Percentiles rank a stretch among this genome's conserved stretches.
Evolutionary conservation across 2,113 vertebrate genomes (phyloP).

Genomic region (Trachemys scripta): DNA sequence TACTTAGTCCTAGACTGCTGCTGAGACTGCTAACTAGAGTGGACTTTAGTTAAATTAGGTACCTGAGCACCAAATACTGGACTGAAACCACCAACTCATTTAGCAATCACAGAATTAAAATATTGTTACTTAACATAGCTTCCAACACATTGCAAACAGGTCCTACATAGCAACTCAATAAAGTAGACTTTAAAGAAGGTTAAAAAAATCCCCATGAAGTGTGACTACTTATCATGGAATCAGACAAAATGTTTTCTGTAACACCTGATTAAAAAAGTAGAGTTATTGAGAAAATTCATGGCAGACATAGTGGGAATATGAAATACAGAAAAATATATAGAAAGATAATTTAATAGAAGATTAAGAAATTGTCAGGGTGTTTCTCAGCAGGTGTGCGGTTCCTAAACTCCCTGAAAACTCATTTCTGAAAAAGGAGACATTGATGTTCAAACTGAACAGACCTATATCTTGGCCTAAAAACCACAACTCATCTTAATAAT

Average conservation of each 20-base stretch:
- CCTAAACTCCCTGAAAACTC: not conserved
- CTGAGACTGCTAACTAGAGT: not conserved
- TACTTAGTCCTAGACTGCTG: not conserved
- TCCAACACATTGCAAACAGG: not conserved
- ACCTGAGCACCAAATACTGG: not conserved
- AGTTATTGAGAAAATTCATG: not conserved
- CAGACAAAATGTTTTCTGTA: not conserved
- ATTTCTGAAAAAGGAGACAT: not conserved
- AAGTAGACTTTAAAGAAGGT: not conserved
- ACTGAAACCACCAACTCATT: not conserved
- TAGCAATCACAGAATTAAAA: not conserved
- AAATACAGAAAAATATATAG: accelerated
- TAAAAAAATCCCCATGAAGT: not conserved
- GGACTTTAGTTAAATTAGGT: accelerated
- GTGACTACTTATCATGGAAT: not conserved
- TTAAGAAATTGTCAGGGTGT: not conserved
- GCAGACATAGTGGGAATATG: not conserved
- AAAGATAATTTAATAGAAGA: not conserved
- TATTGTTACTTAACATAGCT: accelerated
- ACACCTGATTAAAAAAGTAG: accelerated
- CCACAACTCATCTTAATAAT: accelerated
- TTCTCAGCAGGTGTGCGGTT: not conserved
- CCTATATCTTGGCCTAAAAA: not conserved
- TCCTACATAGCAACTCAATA: not conserved
- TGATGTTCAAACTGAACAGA: not conserved